Evolutionary conservation across 2,888 invertebrate genomes (phyloP).

Genomic region (Sphecodes monilicornis): DNA sequence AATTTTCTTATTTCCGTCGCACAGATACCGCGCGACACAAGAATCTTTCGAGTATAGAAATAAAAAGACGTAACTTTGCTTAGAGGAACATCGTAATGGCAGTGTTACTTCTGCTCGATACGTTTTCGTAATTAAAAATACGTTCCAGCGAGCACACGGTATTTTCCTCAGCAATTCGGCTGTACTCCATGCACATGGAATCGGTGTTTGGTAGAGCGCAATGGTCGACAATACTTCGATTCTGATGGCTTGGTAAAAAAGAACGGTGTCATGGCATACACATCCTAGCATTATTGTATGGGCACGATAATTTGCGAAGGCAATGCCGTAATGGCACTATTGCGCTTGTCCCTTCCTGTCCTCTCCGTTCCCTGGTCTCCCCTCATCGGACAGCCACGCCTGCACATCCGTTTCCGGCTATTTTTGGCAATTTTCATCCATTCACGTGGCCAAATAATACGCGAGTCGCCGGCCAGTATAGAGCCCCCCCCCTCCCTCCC

Average conservation of each 20-base stretch:
- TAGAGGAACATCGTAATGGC: neutral
- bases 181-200: neutral
- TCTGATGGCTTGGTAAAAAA: constrained; percentile 9
- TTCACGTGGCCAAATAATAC: constrained; percentile 70
- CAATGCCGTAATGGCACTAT: constrained; percentile 65
- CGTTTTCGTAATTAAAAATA: constrained; percentile 1
- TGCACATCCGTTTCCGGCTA: constrained; percentile 74
- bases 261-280: constrained; percentile 38
- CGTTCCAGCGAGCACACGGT: neutral
- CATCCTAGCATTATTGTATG: constrained; percentile 42
- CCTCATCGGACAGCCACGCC: constrained; percentile 55
- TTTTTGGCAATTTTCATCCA: constrained; percentile 78
- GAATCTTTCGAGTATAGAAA: neutral
- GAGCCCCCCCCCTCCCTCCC: neutral
- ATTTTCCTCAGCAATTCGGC: constrained; percentile 15
- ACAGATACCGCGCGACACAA: neutral
- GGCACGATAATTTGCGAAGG: constrained; percentile 60
- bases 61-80: neutral
- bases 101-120: neutral
- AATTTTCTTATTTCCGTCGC: neutral
- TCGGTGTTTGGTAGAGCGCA: constrained; percentile 30
- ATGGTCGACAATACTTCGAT: constrained; percentile 40
- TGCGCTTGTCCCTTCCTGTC: constrained; percentile 18
- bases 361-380: constrained; percentile 4
- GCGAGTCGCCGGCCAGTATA: constrained; percentile 25